Evolutionary conservation across 2,888 invertebrate species (phyloP), one percentile per base, ranked within the genome.

Genomic region (Melanargia galathea): DNA sequence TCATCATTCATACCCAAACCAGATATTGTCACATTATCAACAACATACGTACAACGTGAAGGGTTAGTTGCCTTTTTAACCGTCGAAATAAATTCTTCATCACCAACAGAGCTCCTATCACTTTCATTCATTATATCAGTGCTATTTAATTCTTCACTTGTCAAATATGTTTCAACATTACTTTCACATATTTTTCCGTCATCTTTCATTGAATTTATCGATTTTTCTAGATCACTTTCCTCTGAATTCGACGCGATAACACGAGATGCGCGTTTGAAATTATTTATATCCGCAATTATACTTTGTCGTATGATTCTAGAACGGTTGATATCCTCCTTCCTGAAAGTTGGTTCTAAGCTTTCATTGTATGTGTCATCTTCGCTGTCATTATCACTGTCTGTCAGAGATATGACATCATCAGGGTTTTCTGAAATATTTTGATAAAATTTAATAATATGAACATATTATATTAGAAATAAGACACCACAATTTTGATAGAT

Each of bases 311-410:
- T 52, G 2, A 77, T 69, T 60, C 77, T 71, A 2, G 85, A 82
- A 60, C 71, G 75, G 55, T 83, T 82, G 0, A 82, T 73, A 5
- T 80, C 75, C 61, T 84, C 83, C 58, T 79, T 86, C 48, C 73
- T 84, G 60, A 90, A 84, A 0, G 78, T 74, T 0, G 90, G 89
- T 68, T 89, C 89, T 1, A 90, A 73, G 40, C 87, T 87, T 54
- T 88, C 83, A 35, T 86, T 87, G 45, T 75, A 75, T 0, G 78
- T 73, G 56, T 84, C 84, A 6, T 77, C 71, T 0, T 70, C 68
- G 24, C 77, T 76, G 0, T 83, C 80, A 6, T 76, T 78, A 4
- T 48, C 63, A 7, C 20, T 82, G 26, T 85, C 85, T 0, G 77
- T 73, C 16, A 81, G 33, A 0, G 73, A 66, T 60, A 80, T 67